Evolutionary conservation across 2,113 vertebrate species (phyloP).

Genomic region (Microcebus griseorufus): DNA sequence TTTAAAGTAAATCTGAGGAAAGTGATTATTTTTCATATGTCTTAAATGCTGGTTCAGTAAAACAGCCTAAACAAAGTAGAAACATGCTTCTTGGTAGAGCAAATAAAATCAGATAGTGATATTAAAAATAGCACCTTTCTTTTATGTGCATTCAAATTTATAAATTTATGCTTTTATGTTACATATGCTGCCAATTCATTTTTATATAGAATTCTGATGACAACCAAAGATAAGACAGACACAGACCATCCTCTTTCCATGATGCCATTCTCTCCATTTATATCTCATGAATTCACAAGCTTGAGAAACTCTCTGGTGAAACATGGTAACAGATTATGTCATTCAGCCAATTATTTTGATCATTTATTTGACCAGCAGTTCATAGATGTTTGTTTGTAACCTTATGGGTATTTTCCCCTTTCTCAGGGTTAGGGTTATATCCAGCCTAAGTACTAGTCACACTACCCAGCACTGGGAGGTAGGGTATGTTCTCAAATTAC

Average conservation of each 20-base stretch:
- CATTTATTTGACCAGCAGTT: background rate
- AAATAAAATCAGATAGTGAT: background rate
- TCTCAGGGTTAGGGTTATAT: background rate
- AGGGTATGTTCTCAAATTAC: background rate
- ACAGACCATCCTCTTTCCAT: background rate
- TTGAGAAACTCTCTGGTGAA: background rate
- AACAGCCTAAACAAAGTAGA: background rate
- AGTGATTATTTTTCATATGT: background rate
- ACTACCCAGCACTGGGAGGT: background rate
- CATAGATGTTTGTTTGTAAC: background rate
- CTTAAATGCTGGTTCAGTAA: background rate
- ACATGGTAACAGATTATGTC: too few species aligned
- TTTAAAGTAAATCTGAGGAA: background rate
- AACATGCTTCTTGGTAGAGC: background rate
- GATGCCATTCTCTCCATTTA: background rate
- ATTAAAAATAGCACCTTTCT: background rate
- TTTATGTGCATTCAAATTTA: background rate
- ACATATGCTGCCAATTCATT: background rate
- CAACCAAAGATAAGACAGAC: background rate
- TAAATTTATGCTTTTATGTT: conserved; percentile 3
- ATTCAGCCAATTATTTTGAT: background rate
- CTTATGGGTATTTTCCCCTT: background rate
- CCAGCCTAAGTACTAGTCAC: background rate
- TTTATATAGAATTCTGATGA: background rate
- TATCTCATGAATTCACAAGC: background rate